Evolutionary conservation across 2,113 vertebrate genomes (phyloP).

Genomic region (Colossoma macropomum): DNA sequence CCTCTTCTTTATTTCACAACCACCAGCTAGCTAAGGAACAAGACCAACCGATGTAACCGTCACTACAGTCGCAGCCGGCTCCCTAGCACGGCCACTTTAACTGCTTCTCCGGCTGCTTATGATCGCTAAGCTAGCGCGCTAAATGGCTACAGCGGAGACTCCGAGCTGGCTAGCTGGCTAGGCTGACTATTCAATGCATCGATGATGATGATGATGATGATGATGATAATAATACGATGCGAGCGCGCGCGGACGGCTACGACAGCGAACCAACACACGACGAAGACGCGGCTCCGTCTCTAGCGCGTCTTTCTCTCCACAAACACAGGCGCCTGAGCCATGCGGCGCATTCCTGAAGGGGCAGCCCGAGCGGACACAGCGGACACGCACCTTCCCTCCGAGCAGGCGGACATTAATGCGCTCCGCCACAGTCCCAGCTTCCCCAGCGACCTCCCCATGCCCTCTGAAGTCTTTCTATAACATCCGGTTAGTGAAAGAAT

Average conservation of each 20-base stretch:
- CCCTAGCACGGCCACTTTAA: too few relatives aligned
- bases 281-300: conserved; percentile 53
- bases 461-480: conserved; percentile 67
- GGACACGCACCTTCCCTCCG: conserved; percentile 78
- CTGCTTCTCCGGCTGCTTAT: neutral
- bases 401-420: conserved; percentile 70
- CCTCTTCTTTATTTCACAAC: conserved; percentile 21
- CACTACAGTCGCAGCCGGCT: too few relatives aligned
- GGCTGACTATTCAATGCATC: conserved; percentile 70
- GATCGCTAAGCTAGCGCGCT: conserved; percentile 56
- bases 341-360: conserved; percentile 71
- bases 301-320: conserved; percentile 50
- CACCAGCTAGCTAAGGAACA: neutral
- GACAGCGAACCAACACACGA: conserved; percentile 22
- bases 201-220: conserved; percentile 46
- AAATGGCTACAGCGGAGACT: conserved; percentile 33
- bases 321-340: conserved; percentile 51
- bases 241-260: conserved; percentile 4
- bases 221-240: neutral
- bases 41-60: conserved; percentile 27
- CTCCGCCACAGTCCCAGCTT: conserved; percentile 78
- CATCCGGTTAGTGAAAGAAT: conserved; percentile 64
- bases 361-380: conserved; percentile 81
- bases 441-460: conserved; percentile 75
- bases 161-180: conserved; percentile 63